Base-by-base conservation (phyloP, 2,888 invertebrate species). In the Athalia rosae region DNA sequence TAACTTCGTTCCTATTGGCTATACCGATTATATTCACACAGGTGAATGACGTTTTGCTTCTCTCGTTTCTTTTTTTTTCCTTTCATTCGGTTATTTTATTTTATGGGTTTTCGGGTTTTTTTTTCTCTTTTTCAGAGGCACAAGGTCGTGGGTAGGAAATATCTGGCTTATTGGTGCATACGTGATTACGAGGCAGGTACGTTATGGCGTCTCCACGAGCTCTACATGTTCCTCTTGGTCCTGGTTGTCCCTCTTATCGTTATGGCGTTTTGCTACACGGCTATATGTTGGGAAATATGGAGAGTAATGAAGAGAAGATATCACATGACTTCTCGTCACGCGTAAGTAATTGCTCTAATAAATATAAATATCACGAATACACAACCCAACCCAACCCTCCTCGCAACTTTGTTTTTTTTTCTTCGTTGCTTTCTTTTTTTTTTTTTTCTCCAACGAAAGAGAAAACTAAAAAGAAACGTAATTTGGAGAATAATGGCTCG, bases 271-370 rank as follows among this genome's bases (percentile, higher is more conserved):
- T 93, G 94, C 64, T 95, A 95, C 86, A 91, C 92, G 4, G 91
- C 92, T 79, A 94, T 95, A 83, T 93, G 93, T 84, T 91, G 91
- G 89, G 93, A 94, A 87, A 92, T 94, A 63, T 93, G 93, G 92
- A 91, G 91, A 73, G 92, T 94, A 8, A 92, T 93, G 90, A 91
- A 92, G 81, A 90, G 92, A 74, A 89, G 93, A 78, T 91, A 92
- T 48, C 90, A 91, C 64, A 93, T 93, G 92, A 92, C 92, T 56
- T 91, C 92, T 61, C 90, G 91, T 77, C 89, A 90, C 79, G 90
- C 89, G 91, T 92, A 84, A 90, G 91, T 89, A 76, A 4, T 56
- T 79, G 28, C 11, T 7, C 50, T 7, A 13, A 41, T 53, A 53
- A 4, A 53, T 53, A 11, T 28, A 28, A 28, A 28, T 28, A 28